Evolutionary conservation across 2,113 vertebrate species (phyloP).

Genomic region (Amia ocellicauda): DNA sequence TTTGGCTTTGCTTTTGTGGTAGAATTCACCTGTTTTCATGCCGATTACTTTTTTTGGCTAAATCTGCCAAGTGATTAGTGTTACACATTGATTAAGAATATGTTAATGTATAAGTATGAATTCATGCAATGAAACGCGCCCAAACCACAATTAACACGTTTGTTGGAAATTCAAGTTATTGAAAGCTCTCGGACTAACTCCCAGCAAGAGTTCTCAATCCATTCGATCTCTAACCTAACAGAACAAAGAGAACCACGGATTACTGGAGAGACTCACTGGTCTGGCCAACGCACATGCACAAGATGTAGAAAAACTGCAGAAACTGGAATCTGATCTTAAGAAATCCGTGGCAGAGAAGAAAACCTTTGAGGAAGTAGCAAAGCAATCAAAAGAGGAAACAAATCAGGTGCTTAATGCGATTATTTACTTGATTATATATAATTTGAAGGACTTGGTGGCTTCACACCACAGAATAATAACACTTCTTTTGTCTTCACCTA

Average conservation of each 20-base stretch:
- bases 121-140: no score
- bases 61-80: no score
- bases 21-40: no score
- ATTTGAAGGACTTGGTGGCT: background rate
- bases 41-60: no score
- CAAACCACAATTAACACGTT: no score
- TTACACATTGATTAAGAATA: no score
- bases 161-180: no score
- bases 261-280: constrained; percentile 82
- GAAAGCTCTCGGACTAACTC: no score
- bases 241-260: constrained; percentile 83
- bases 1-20: no score
- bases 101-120: no score
- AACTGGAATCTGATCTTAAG: constrained; percentile 75
- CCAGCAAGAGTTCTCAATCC: no score
- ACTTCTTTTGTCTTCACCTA: constrained; percentile 12
- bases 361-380: constrained; percentile 67
- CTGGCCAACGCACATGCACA: constrained; percentile 67
- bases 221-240: constrained; percentile 44
- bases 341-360: constrained; percentile 64
- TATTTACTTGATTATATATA: background rate
- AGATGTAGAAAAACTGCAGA: constrained; percentile 73
- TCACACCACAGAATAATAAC: background rate
- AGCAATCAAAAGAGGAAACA: constrained; percentile 63
- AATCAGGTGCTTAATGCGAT: constrained; percentile 64